Evolutionary conservation across 2,888 invertebrate genomes (phyloP).

Genomic region (Apamea epomidion): DNA sequence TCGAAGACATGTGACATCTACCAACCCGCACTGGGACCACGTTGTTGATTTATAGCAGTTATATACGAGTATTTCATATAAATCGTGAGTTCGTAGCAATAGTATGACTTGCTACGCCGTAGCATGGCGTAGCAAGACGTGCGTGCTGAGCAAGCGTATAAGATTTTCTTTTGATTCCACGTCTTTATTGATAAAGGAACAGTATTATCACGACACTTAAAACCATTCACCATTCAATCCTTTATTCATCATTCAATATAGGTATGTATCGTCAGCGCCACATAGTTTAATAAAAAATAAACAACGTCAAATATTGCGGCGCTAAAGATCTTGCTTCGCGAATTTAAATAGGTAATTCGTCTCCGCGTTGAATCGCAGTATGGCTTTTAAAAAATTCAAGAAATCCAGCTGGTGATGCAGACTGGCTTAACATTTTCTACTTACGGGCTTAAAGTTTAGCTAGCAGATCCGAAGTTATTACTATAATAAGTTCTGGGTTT

Average conservation of each 20-base stretch:
- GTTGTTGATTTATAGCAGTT: too few relatives aligned
- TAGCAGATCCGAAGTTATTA: neutral
- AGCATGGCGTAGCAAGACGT: slow-evolving; percentile 7
- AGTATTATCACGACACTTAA: neutral
- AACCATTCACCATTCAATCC: neutral
- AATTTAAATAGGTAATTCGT: slow-evolving; percentile 65
- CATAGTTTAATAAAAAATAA: neutral
- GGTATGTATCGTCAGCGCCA: neutral
- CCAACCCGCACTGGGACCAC: too few relatives aligned
- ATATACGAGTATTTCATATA: too few relatives aligned
- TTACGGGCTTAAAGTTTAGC: slow-evolving; percentile 14
- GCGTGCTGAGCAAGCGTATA: neutral
- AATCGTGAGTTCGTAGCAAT: neutral
- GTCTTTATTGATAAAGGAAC: too few relatives aligned
- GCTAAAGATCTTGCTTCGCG: slow-evolving; percentile 31
- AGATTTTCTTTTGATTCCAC: neutral
- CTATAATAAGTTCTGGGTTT: neutral
- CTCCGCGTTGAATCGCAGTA: slow-evolving; percentile 67
- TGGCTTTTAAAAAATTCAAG: slow-evolving; percentile 75
- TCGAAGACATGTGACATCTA: too few relatives aligned
- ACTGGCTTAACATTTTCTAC: slow-evolving; percentile 36
- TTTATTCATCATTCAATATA: neutral
- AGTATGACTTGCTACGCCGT: slow-evolving; percentile 23
- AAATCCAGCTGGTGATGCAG: slow-evolving; percentile 67
- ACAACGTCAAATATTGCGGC: neutral